These are phyloP conservation scores for Holothuria glaberrima DNA, from an alignment of 35 echinoderm and acorn worm genomes.

Conservation along the genomic window DNA sequence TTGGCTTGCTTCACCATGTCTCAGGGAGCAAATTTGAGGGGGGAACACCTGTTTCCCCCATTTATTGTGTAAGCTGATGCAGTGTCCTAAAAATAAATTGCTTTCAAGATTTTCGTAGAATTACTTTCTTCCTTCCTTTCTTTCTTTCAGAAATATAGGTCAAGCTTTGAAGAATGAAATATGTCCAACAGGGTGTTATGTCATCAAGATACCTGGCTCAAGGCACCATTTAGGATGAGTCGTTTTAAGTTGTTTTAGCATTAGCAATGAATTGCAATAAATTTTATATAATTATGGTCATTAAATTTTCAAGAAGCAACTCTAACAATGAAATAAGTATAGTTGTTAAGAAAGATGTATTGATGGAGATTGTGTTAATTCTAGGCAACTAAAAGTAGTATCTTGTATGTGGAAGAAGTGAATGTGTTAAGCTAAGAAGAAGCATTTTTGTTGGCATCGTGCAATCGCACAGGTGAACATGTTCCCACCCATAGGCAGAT, in stretches of 20 bases:
- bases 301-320: conserved; percentile 32
- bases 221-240: not conserved
- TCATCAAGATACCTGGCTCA: too few relatives aligned
- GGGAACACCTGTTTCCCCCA: too few relatives aligned
- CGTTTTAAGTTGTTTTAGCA: conserved; percentile 35
- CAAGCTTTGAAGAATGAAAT: too few relatives aligned
- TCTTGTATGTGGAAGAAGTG: not conserved
- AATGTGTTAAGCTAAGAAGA: not conserved
- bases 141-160: too few relatives aligned
- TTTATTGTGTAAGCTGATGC: too few relatives aligned
- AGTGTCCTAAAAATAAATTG: too few relatives aligned
- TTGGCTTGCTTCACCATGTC: too few relatives aligned
- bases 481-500: not conserved
- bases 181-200: too few relatives aligned
- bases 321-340: conserved; percentile 48
- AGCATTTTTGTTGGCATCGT: not conserved
- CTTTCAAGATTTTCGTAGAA: too few relatives aligned
- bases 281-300: conserved; percentile 44
- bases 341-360: not conserved
- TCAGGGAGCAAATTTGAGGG: too few relatives aligned
- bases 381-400: not conserved
- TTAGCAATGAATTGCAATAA: conserved; percentile 48
- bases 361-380: not conserved
- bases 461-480: not conserved
- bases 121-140: too few relatives aligned